These are phyloP conservation scores for Drymonia ruficornis DNA, from an alignment of 2,888 invertebrate species.

Conservation along the genomic window DNA sequence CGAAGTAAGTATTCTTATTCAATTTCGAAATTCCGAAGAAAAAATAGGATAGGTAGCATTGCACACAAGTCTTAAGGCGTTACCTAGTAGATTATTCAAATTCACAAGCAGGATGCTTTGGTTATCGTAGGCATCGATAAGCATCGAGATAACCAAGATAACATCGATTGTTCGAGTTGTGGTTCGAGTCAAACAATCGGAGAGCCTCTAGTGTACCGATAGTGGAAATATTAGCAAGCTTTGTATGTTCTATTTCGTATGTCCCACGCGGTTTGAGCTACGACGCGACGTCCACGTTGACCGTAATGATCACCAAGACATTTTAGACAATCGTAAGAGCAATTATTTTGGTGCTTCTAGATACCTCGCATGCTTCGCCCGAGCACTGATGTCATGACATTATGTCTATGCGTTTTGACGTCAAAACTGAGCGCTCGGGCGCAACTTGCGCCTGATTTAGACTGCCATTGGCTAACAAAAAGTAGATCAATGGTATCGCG, in stretches of 20 bases:
- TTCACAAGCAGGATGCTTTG: slow-evolving; percentile 23
- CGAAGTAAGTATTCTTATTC: too few relatives aligned
- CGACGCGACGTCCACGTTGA: neutral
- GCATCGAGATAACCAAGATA: slow-evolving; percentile 43
- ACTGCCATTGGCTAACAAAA: neutral
- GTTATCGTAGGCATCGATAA: slow-evolving; percentile 46
- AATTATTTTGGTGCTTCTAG: too few relatives aligned
- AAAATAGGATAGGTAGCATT: too few relatives aligned
- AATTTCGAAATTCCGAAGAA: too few relatives aligned
- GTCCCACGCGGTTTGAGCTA: slow-evolving; percentile 51
- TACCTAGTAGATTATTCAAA: slow-evolving; percentile 28
- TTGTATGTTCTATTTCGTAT: slow-evolving; percentile 54
- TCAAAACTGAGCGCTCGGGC: too few relatives aligned
- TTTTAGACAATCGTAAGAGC: neutral
- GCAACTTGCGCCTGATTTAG: too few relatives aligned
- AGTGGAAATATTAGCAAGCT: slow-evolving; percentile 27
- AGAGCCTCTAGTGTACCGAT: slow-evolving; percentile 22
- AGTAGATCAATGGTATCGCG: neutral
- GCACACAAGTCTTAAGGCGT: too few relatives aligned
- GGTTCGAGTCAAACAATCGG: slow-evolving; percentile 28
- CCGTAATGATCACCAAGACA: neutral
- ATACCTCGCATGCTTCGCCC: too few relatives aligned
- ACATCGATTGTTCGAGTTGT: slow-evolving; percentile 35
- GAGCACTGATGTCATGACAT: too few relatives aligned
- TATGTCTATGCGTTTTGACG: too few relatives aligned